Evolutionary conservation across 2,888 invertebrate genomes (phyloP).

Genomic region (Oeneis ivallda): DNA sequence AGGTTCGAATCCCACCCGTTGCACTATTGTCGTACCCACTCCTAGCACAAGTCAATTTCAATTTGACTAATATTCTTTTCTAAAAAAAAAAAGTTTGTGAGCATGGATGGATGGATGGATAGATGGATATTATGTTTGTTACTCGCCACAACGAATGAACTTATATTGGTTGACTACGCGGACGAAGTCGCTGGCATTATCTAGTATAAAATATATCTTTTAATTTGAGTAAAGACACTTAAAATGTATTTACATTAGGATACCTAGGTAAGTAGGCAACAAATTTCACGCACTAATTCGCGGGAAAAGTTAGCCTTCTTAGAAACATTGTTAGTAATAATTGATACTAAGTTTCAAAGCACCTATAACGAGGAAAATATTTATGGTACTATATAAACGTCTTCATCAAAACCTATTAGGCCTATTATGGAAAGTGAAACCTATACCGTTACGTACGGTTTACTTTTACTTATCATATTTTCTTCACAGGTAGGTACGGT

Average conservation of each 20-base stretch:
- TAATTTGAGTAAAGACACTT: background rate
- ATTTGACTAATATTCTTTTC: too few relatives aligned
- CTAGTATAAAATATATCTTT: too few relatives aligned
- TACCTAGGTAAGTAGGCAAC: slow-evolving; percentile 14
- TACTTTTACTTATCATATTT: background rate
- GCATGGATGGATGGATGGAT: too few relatives aligned
- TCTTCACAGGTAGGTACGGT: background rate
- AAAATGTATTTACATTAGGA: background rate
- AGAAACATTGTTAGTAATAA: slow-evolving; percentile 8
- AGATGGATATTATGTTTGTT: too few relatives aligned
- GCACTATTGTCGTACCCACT: too few relatives aligned
- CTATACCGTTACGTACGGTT: background rate
- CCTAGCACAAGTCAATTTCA: too few relatives aligned
- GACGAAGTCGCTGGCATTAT: too few relatives aligned
- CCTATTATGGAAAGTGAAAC: background rate
- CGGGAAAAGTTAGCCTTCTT: background rate
- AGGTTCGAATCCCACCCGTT: too few relatives aligned
- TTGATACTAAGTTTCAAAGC: background rate
- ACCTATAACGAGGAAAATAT: background rate
- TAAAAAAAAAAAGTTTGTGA: too few relatives aligned
- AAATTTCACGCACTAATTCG: slow-evolving; percentile 10
- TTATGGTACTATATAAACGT: too few relatives aligned
- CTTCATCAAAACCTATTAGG: background rate
- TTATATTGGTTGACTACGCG: too few relatives aligned
- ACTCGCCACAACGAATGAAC: too few relatives aligned